Percentiles rank a stretch among this genome's conserved stretches.
phyloP scores from a whole-genome alignment of 2,113 vertebrate genomes.

The Sorex araneus region DNA sequence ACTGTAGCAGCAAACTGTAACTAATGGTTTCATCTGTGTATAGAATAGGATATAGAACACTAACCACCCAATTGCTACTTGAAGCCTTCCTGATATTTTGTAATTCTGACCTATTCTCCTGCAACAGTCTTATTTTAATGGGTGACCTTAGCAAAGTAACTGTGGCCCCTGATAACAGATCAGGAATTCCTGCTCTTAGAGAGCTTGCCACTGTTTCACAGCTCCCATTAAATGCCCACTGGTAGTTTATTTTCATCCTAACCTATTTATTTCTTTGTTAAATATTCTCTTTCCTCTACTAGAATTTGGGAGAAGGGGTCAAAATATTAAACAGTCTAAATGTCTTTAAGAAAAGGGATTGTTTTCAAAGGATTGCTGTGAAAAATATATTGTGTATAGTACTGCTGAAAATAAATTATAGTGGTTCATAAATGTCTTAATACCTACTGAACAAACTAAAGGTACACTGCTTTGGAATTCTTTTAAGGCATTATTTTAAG shows the following conservation, averaged over 20 bases:
- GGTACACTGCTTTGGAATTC: slow-evolving; percentile 20
- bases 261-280: slow-evolving; percentile 73
- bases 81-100: slow-evolving; percentile 7
- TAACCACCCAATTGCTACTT: background rate
- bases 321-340: slow-evolving; percentile 61
- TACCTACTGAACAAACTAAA: slow-evolving; percentile 37
- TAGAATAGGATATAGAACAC: background rate
- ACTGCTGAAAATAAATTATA: slow-evolving; percentile 12
- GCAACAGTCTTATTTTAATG: slow-evolving; percentile 35
- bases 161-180: background rate
- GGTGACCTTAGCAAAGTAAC: slow-evolving; percentile 47
- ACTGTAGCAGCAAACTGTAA: background rate
- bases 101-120: slow-evolving; percentile 41
- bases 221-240: background rate
- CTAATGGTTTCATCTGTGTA: background rate
- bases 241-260: background rate
- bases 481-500: slow-evolving; percentile 46
- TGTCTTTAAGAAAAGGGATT: slow-evolving; percentile 27
- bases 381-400: slow-evolving; percentile 43
- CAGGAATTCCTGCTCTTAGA: background rate
- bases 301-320: background rate
- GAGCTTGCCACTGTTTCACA: background rate
- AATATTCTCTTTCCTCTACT: slow-evolving; percentile 19
- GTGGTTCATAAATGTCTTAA: slow-evolving; percentile 15
- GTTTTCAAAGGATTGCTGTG: slow-evolving; percentile 1